A percentile compares a stretch with the other conserved stretches of the same genome.
Evolutionary conservation across 2,797 vertebrate genomes (phyloP).

Genomic region (Lagodon rhomboides): DNA sequence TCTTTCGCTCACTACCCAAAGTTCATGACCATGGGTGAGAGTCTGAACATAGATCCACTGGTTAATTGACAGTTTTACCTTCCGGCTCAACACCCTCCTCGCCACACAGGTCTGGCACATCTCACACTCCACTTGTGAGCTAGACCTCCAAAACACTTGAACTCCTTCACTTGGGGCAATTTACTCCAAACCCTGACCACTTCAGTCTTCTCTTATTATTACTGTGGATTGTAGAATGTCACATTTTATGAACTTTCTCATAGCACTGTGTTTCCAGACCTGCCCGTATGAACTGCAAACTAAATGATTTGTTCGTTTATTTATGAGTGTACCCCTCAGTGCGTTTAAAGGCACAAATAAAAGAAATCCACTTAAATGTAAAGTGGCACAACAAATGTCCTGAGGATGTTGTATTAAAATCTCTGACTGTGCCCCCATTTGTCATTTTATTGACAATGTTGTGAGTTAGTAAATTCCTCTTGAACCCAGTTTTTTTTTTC

Average conservation of each 20-base stretch:
- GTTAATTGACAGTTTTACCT: background rate
- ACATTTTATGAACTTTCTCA: conserved; percentile 7
- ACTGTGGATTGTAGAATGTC: background rate
- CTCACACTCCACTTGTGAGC: background rate
- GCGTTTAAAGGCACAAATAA: conserved; percentile 14
- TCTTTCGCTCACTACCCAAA: background rate
- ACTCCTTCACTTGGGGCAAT: background rate
- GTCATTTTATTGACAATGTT: conserved; percentile 14
- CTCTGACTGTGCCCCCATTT: background rate
- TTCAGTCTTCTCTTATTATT: background rate
- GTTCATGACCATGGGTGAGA: background rate
- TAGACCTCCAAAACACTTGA: background rate
- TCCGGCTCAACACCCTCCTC: no score
- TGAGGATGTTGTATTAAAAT: conserved; percentile 3
- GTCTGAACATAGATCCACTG: background rate
- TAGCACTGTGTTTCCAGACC: conserved; percentile 4
- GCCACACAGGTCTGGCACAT: background rate
- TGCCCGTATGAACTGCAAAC: conserved; percentile 18
- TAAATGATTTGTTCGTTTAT: conserved; percentile 22
- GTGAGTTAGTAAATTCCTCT: conserved; percentile 30
- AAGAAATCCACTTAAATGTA: conserved; percentile 31
- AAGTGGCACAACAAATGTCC: conserved; percentile 26
- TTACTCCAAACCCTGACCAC: background rate
- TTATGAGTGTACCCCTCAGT: background rate
- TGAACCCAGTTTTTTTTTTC: conserved; percentile 1